phyloP scores from a whole-genome alignment of 2,113 vertebrate genomes.

The Salminus brasiliensis region DNA sequence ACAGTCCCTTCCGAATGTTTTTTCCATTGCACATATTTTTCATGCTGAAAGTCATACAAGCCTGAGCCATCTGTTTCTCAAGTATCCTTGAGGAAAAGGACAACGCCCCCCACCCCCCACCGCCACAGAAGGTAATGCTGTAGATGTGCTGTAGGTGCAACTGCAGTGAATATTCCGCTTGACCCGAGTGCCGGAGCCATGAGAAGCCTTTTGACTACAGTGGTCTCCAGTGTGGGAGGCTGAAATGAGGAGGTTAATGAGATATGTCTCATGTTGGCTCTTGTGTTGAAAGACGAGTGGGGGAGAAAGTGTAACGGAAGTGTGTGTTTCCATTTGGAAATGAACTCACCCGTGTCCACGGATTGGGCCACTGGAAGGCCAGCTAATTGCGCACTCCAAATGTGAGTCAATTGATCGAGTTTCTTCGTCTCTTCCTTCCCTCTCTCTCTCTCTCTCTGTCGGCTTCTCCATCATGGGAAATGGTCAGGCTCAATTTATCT shows the following conservation, averaged over 20 bases:
- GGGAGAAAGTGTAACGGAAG: neutral
- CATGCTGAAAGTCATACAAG: neutral
- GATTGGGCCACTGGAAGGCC: neutral
- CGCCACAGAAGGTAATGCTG: no score
- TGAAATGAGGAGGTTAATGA: constrained; percentile 12
- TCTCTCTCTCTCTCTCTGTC: constrained; percentile 17
- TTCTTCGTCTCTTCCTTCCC: neutral
- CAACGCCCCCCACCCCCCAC: no score
- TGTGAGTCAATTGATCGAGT: constrained; percentile 7
- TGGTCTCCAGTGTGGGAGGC: constrained; percentile 3
- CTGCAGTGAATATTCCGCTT: neutral
- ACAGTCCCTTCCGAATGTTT: neutral
- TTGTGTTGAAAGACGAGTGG: neutral
- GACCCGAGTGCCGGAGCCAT: neutral
- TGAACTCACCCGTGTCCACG: constrained; percentile 9
- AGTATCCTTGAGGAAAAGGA: no score
- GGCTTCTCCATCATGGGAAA: neutral
- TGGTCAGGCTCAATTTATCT: constrained; percentile 36
- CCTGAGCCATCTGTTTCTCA: no score
- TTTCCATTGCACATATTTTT: neutral
- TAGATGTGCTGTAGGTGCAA: neutral
- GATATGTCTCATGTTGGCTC: neutral
- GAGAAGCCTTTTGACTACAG: neutral
- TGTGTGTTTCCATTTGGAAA: constrained; percentile 6
- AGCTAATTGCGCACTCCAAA: constrained; percentile 30